phyloP scores from a whole-genome alignment of 1,140 invertebrate species.

The Thaumatotibia leucotreta region DNA sequence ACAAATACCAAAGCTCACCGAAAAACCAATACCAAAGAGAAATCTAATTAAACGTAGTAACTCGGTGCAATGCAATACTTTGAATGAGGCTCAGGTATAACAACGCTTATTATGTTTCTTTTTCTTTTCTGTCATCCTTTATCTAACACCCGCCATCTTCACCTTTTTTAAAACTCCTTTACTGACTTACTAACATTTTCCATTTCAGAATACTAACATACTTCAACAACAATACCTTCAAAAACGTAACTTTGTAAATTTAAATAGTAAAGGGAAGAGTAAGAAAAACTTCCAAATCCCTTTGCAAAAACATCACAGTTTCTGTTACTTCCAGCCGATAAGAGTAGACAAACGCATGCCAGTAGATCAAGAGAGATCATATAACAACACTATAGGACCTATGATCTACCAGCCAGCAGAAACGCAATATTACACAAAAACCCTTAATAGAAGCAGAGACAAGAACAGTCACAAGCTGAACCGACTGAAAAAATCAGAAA shows the following conservation, averaged over 20 bases:
- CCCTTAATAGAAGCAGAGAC: conserved; percentile 66
- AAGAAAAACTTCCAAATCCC: conserved; percentile 80
- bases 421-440: conserved; percentile 70
- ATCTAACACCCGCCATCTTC: conserved; percentile 20
- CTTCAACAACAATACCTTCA: conserved; percentile 75
- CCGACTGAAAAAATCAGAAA: conserved; percentile 72
- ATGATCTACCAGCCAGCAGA: conserved; percentile 64
- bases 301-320: conserved; percentile 82
- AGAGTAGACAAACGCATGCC: conserved; percentile 66
- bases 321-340: conserved; percentile 81
- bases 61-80: conserved; percentile 55
- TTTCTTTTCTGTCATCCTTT: conserved; percentile 38
- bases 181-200: conserved; percentile 53
- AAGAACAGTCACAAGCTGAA: conserved; percentile 65
- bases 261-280: conserved; percentile 70
- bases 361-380: conserved; percentile 60
- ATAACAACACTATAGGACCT: conserved; percentile 72
- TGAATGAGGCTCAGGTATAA: conserved; percentile 64
- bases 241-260: conserved; percentile 70
- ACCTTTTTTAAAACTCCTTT: conserved; percentile 23
- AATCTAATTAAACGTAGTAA: conserved; percentile 57
- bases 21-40: conserved; percentile 69
- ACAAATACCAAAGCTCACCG: conserved; percentile 67
- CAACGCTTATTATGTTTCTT: conserved; percentile 56
- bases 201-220: conserved; percentile 76